Evolutionary conservation across 2,113 vertebrate genomes (phyloP), one percentile per base, ranked within the genome.

Genomic region (Myanophis thanlyinensis): DNA sequence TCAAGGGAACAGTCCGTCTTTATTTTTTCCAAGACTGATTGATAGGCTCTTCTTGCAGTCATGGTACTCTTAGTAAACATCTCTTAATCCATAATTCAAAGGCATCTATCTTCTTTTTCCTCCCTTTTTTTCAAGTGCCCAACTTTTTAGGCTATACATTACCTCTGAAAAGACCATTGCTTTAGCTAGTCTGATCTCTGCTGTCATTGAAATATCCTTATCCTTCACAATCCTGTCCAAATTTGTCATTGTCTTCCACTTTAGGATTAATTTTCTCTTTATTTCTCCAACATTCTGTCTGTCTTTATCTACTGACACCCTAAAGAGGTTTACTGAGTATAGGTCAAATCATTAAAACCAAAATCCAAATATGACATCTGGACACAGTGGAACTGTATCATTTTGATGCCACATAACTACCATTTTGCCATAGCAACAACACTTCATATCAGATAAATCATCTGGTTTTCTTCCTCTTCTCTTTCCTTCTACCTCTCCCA

Each of bases 311-410:
- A 18, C 0, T 0, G 0, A 49, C 18, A 4, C 4, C 62, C 44
- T 48, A 52, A 27, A 6, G 30, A 49, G 4, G 4, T n/a, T 1
- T 6, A 0, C 0, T 0, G 3, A 1, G 48, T 59, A 80, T 35
- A 3, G 88, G 73, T 87, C 13, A 0, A 13, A 23, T 46, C 0
- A 0, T 15, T 35, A 85, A 47, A 25, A 48, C 89, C 35, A 46
- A 56, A 5, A 56, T 44, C 51, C 35, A 87, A n/a, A 35, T 52
- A 11, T 18, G 30, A 51, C 48, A 51, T n/a, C 30, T 52, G 30
- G 48, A 18, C 27, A 87, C n/a, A 87, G 3, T 51, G 86, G 27
- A 87, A 52, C 18, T 25, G 18, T 40, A 80, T 40, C 7, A 22
- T 22, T 9, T 44, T 44, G 73, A 80, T 44, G 73, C 35, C 35